Conservation (phyloP, 2,113 vertebrate genomes). For the Scopus umbretta region DNA sequence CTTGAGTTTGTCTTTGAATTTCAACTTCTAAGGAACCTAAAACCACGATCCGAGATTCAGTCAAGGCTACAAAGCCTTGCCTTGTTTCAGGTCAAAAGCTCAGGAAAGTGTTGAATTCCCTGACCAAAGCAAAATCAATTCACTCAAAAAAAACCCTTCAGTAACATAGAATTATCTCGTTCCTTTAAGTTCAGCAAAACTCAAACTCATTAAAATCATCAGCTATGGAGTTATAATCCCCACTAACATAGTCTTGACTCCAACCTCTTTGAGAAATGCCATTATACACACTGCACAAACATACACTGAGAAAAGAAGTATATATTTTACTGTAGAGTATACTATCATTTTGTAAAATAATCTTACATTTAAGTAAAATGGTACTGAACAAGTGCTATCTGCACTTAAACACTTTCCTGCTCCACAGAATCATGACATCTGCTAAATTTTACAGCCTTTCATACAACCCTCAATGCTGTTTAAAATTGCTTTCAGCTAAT, state of each 20-base stretch:
- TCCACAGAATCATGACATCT: not conserved
- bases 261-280: not conserved
- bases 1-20: slow-evolving; percentile 25
- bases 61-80: not conserved
- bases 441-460: not conserved
- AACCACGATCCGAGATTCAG: not conserved
- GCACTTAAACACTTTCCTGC: not conserved
- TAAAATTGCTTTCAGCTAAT: not conserved
- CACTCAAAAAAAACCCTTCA: not conserved
- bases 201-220: not conserved
- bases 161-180: not conserved
- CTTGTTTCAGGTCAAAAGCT: slow-evolving; percentile 16
- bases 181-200: not conserved
- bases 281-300: not conserved
- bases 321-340: not conserved
- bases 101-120: not conserved
- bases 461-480: not conserved
- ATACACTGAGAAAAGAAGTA: not conserved
- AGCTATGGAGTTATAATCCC: not conserved
- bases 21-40: not conserved
- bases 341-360: not conserved
- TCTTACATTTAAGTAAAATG: not conserved
- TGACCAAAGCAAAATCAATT: not conserved
- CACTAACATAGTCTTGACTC: not conserved
- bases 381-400: not conserved